A percentile compares a stretch with the other conserved stretches of the same genome.
These are phyloP conservation scores for Aspidapion aeneum DNA, from an alignment of 2,888 invertebrate genomes.

Conservation along the genomic window DNA sequence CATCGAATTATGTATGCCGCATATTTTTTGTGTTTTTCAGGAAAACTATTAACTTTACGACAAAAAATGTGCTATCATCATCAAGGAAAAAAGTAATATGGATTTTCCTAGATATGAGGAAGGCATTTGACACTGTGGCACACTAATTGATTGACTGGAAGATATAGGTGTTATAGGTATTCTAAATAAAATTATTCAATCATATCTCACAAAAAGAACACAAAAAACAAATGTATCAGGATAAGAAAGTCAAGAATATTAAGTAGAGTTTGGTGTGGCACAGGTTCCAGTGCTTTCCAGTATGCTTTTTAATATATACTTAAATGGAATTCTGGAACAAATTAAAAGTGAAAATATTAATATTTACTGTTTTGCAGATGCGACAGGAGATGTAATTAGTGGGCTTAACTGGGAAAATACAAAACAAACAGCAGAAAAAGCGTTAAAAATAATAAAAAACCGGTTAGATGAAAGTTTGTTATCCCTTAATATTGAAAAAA, in stretches of 20 bases:
- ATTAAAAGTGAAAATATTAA: not conserved
- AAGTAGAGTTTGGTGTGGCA: slow-evolving; percentile 3
- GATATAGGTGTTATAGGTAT: slow-evolving; percentile 6
- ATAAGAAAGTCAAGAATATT: slow-evolving; percentile 1
- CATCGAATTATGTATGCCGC: too few species aligned
- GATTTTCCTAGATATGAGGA: not conserved
- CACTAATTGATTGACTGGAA: not conserved
- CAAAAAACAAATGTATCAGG: slow-evolving; percentile 6
- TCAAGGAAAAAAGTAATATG: not conserved
- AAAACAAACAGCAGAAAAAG: not conserved
- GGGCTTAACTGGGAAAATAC: not conserved
- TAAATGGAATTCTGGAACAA: slow-evolving; percentile 5
- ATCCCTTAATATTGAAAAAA: slow-evolving; percentile 8
- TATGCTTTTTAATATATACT: slow-evolving; percentile 3
- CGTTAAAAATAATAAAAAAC: slow-evolving; percentile 6
- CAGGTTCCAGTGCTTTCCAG: slow-evolving; percentile 9
- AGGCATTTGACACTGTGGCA: not conserved
- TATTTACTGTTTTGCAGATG: slow-evolving; percentile 2
- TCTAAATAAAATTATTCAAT: slow-evolving; percentile 5
- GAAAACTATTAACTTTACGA: too few species aligned
- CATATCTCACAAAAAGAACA: not conserved
- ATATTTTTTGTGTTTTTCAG: too few species aligned
- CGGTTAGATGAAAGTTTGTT: slow-evolving; percentile 7
- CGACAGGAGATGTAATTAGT: slow-evolving; percentile 1
- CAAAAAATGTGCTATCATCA: too few species aligned